Conservation (phyloP, 2,797 vertebrate genomes). For the Naso thynnoides region DNA sequence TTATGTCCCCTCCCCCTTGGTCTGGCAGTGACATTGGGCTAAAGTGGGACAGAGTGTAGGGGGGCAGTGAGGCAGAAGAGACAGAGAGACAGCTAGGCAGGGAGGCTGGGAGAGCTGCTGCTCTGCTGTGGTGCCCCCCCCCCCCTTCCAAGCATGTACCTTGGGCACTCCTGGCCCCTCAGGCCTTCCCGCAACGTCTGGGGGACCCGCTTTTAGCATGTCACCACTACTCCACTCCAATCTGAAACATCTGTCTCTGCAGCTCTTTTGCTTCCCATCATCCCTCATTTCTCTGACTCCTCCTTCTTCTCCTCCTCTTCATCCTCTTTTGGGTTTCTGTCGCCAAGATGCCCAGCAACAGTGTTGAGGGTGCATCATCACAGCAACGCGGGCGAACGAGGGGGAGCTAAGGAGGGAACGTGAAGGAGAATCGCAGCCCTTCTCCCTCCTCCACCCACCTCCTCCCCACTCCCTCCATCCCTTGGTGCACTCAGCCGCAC, state of each 20-base stretch:
- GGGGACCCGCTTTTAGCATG: constrained; percentile 76
- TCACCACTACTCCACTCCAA: constrained; percentile 76
- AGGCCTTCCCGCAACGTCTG: constrained; percentile 66
- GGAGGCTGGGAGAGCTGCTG: constrained; percentile 61
- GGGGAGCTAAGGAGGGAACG: constrained; percentile 43
- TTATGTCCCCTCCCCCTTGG: constrained; percentile 73
- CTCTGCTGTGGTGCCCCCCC: constrained; percentile 48
- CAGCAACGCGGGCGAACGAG: constrained; percentile 51
- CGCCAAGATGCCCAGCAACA: constrained; percentile 81
- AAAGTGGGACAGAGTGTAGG: constrained; percentile 86
- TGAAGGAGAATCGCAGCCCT: constrained; percentile 38
- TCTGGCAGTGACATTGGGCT: constrained; percentile 84
- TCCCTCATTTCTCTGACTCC: constrained; percentile 67
- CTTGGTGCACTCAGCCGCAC: constrained; percentile 67
- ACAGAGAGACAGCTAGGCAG: constrained; percentile 77
- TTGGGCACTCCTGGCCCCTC: constrained; percentile 71
- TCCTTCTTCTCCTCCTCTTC: constrained; percentile 66
- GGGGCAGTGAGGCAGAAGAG: constrained; percentile 83
- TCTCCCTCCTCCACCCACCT: constrained; percentile 9
- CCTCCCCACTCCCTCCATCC: constrained; percentile 8
- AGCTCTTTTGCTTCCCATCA: constrained; percentile 70
- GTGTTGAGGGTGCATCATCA: constrained; percentile 67
- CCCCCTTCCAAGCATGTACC: constrained; percentile 46
- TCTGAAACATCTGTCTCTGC: constrained; percentile 79
- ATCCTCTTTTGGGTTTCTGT: constrained; percentile 79